These are phyloP conservation scores for Operophtera brumata DNA, from an alignment of 2,888 invertebrate species.

Conservation along the genomic window DNA sequence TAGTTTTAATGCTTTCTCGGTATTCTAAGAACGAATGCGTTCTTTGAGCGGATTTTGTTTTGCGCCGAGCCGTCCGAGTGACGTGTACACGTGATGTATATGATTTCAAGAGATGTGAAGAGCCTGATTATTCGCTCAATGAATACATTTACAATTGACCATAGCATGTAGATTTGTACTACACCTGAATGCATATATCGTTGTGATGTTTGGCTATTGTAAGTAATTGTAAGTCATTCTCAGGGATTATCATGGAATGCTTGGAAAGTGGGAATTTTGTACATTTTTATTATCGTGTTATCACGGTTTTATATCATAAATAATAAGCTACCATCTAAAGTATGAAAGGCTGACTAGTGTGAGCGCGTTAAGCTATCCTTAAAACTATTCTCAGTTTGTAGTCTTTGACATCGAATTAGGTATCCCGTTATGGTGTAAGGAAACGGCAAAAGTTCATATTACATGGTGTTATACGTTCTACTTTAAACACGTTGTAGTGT, in stretches of 20 bases:
- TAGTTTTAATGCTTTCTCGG: constrained; percentile 26
- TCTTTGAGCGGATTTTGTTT: constrained; percentile 12
- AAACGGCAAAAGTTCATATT: constrained; percentile 45
- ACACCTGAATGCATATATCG: constrained; percentile 47
- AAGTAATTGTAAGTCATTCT: constrained; percentile 69
- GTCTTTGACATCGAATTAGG: constrained; percentile 67
- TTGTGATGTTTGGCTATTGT: constrained; percentile 74
- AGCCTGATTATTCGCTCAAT: not conserved
- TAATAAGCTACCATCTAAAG: constrained; percentile 31
- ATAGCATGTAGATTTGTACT: constrained; percentile 40
- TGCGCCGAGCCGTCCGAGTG: too few relatives aligned
- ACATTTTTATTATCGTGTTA: constrained; percentile 48
- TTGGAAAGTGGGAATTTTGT: constrained; percentile 47
- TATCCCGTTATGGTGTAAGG: constrained; percentile 41
- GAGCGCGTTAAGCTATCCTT: constrained; percentile 47
- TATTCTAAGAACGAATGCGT: constrained; percentile 2
- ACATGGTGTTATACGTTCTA: not conserved
- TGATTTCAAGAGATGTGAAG: too few relatives aligned
- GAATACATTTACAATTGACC: not conserved
- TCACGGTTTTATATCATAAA: constrained; percentile 34
- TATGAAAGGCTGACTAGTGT: constrained; percentile 60
- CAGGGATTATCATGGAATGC: constrained; percentile 55
- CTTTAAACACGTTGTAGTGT: constrained; percentile 25
- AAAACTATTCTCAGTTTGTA: constrained; percentile 35
- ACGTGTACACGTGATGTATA: too few relatives aligned